These are phyloP conservation scores for Myrmophylax atrothorax DNA, from an alignment of 2,113 vertebrate species.

Conservation along the genomic window DNA sequence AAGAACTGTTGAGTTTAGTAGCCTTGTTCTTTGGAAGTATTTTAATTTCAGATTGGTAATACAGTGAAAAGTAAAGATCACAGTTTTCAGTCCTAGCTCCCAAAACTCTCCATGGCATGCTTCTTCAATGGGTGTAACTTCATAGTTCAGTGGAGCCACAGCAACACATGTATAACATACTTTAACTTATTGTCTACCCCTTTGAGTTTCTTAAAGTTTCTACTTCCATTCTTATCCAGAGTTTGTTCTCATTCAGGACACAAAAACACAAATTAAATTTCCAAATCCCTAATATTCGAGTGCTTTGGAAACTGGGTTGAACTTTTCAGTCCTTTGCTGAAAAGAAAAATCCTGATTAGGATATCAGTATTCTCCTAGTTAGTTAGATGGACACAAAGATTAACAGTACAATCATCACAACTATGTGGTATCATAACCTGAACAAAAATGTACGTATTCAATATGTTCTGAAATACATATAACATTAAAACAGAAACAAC, in stretches of 20 bases:
- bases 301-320: background rate
- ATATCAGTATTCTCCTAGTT: background rate
- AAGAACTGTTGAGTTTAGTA: background rate
- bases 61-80: background rate
- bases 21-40: background rate
- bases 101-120: background rate
- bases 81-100: background rate
- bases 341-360: background rate
- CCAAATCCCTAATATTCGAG: background rate
- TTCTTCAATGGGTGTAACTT: background rate
- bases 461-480: background rate
- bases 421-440: background rate
- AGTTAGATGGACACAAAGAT: background rate
- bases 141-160: background rate
- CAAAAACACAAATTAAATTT: background rate
- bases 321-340: background rate
- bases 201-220: background rate
- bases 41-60: background rate
- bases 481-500: background rate
- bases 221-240: background rate
- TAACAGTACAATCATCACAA: background rate
- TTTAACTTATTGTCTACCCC: background rate
- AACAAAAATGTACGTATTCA: background rate
- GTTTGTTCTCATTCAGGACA: background rate
- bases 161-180: background rate